A percentile compares a stretch with the other conserved stretches of the same genome.
Conservation (phyloP, 2,797 vertebrate species). For the Hephaestus fuliginosus region DNA sequence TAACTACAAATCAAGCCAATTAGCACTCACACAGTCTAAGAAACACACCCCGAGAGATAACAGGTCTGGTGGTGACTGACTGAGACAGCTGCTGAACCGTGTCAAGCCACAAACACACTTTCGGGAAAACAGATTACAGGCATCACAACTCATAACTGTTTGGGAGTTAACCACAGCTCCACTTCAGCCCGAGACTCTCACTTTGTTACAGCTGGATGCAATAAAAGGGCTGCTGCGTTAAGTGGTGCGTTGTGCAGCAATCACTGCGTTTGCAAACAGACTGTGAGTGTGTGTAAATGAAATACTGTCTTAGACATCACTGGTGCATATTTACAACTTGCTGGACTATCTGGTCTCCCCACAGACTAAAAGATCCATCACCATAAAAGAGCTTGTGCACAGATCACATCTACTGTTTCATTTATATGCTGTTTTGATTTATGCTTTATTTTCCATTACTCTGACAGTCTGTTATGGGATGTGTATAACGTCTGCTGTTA, state of each 20-base stretch:
- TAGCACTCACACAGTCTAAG: conserved; percentile 12
- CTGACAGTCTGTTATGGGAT: conserved; percentile 38
- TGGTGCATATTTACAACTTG: conserved; percentile 13
- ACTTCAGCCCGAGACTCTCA: conserved; percentile 36
- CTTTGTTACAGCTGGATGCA: conserved; percentile 62
- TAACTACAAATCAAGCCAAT: conserved; percentile 4
- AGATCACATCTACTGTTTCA: conserved; percentile 9
- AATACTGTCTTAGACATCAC: background rate
- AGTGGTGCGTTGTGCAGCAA: conserved; percentile 39
- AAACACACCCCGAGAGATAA: conserved; percentile 44
- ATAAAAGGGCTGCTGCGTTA: conserved; percentile 57
- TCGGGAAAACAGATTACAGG: conserved; percentile 65
- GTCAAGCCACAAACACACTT: conserved; percentile 60
- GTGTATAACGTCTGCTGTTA: conserved; percentile 28
- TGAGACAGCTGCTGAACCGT: conserved; percentile 53
- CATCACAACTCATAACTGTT: conserved; percentile 56
- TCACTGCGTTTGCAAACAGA: conserved; percentile 28
- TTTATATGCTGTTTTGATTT: conserved; percentile 18
- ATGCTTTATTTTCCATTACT: conserved; percentile 52
- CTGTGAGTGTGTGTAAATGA: conserved; percentile 14
- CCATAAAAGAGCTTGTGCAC: conserved; percentile 8
- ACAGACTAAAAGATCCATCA: background rate
- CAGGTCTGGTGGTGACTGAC: conserved; percentile 33
- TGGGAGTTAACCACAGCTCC: conserved; percentile 48
- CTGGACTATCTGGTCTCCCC: background rate